Evolutionary conservation across 2,797 vertebrate genomes (phyloP).

Genomic region (Brotula barbata): DNA sequence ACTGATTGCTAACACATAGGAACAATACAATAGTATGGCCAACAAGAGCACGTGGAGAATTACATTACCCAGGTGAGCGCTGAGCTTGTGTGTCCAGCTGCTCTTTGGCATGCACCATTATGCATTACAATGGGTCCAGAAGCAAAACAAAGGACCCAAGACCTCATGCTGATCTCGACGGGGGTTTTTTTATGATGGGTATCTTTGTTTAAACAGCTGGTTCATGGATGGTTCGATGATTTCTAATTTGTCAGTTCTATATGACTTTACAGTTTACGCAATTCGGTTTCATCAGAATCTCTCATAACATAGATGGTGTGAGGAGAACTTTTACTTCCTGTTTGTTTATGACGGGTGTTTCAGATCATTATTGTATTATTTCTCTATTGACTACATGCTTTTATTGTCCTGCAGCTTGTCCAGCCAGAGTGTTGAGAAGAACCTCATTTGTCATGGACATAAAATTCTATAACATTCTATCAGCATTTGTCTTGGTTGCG

Average conservation of each 20-base stretch:
- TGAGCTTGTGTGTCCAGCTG: conserved; percentile 38
- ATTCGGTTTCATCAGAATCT: neutral
- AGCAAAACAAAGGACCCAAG: neutral
- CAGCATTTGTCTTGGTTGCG: too few relatives aligned
- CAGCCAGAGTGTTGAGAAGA: too few relatives aligned
- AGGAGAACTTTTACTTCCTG: too few relatives aligned
- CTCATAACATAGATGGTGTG: too few relatives aligned
- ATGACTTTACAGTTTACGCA: neutral
- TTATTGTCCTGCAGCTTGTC: too few relatives aligned
- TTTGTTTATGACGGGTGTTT: too few relatives aligned
- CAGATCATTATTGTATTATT: too few relatives aligned
- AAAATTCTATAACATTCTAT: too few relatives aligned
- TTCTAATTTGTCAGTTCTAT: neutral
- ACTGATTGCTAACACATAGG: neutral
- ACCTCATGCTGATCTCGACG: neutral
- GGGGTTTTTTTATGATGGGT: neutral
- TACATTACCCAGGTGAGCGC: neutral
- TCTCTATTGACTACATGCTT: too few relatives aligned
- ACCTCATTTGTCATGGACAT: too few relatives aligned
- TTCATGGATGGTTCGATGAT: neutral
- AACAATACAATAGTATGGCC: conserved; percentile 10
- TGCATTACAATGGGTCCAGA: conserved; percentile 21
- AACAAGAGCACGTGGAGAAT: conserved; percentile 29
- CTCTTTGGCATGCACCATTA: conserved; percentile 9
- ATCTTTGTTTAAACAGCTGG: conserved; percentile 49